These are phyloP conservation scores for Peromyscus maniculatus DNA, from an alignment of 2,113 vertebrate genomes.

Conservation along the genomic window DNA sequence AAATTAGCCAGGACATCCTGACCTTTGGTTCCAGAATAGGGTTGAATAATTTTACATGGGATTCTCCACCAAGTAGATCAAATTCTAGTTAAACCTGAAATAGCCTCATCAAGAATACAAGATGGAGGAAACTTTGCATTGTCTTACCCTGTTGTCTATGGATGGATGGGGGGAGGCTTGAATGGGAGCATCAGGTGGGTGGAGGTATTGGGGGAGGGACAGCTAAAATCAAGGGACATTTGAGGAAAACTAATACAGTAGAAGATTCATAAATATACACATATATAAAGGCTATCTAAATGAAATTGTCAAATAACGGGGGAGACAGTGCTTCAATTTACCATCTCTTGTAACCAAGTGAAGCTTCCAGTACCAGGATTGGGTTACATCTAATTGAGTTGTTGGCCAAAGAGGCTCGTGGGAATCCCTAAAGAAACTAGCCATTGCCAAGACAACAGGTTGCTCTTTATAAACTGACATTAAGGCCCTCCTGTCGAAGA, in stretches of 20 bases:
- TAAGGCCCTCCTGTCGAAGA: no score
- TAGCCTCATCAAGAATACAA: not conserved
- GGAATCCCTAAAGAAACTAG: no score
- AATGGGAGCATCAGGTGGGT: not conserved
- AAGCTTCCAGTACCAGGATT: not conserved
- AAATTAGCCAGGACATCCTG: no score
- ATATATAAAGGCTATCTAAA: not conserved
- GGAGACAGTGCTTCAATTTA: not conserved
- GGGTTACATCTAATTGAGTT: not conserved
- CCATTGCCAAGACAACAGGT: no score
- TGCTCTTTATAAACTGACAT: not conserved
- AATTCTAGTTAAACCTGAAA: not conserved
- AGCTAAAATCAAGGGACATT: not conserved
- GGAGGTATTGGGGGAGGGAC: not conserved
- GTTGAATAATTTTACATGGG: no score
- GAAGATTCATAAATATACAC: not conserved
- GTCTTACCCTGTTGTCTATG: not conserved
- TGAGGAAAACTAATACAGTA: not conserved
- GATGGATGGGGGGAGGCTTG: not conserved
- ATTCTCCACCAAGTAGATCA: not conserved
- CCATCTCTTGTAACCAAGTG: not conserved
- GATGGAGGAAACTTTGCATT: not conserved
- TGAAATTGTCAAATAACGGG: not conserved
- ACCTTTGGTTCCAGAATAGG: no score
- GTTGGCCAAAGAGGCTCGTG: no score